Evolutionary conservation across 1,140 invertebrate genomes (phyloP).

Genomic region (Maconellicoccus hirsutus): DNA sequence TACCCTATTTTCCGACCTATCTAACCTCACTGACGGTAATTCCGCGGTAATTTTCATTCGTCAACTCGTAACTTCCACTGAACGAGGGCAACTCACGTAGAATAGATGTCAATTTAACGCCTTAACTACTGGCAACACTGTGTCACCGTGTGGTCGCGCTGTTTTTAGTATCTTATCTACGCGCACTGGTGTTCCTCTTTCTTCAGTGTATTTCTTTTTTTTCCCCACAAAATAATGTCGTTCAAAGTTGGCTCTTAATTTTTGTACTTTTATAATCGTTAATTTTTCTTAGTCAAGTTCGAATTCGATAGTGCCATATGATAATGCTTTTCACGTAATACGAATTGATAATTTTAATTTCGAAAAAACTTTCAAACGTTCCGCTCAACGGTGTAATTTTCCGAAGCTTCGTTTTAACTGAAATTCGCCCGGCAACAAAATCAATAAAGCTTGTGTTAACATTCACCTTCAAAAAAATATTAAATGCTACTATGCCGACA

Average conservation of each 20-base stretch:
- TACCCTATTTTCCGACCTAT: too few species aligned
- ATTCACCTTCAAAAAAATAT: slow-evolving; percentile 19
- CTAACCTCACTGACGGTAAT: too few species aligned
- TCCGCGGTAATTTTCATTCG: too few species aligned
- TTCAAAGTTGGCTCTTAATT: not conserved
- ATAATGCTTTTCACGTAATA: too few species aligned
- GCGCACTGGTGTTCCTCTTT: not conserved
- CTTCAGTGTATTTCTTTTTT: not conserved
- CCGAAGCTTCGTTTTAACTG: not conserved
- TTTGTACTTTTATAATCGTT: not conserved
- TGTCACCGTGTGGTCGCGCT: not conserved
- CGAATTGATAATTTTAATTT: not conserved
- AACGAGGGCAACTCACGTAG: too few species aligned
- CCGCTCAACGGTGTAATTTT: not conserved
- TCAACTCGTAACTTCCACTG: too few species aligned
- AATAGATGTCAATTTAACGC: too few species aligned
- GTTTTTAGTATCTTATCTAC: not conserved
- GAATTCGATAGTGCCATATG: not conserved
- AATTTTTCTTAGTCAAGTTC: not conserved
- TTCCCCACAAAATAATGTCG: not conserved
- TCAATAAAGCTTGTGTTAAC: slow-evolving; percentile 20
- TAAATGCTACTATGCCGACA: too few species aligned
- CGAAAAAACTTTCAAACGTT: too few species aligned
- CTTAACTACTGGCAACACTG: not conserved
- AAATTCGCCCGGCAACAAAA: slow-evolving; percentile 15